Evolutionary conservation across 1,140 invertebrate genomes (phyloP).

Genomic region (Penaeus indicus): DNA sequence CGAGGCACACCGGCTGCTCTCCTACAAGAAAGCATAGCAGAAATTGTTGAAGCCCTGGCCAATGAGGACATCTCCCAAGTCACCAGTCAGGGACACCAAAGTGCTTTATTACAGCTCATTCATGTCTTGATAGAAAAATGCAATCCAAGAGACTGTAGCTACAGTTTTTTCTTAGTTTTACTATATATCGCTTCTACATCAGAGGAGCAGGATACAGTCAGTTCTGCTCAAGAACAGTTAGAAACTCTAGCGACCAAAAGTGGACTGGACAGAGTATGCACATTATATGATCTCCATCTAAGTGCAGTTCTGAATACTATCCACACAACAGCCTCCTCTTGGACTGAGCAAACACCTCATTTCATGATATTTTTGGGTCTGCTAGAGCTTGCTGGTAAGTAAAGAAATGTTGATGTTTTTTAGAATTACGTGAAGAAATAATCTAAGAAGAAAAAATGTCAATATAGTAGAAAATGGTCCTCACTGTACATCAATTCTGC

Average conservation of each 20-base stretch:
- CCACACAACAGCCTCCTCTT: constrained; percentile 5
- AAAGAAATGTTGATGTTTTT: too few species aligned
- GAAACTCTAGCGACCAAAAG: constrained; percentile 13
- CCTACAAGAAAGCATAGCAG: constrained; percentile 7
- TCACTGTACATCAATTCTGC: too few species aligned
- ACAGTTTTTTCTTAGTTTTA: constrained; percentile 23
- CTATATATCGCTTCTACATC: constrained; percentile 52
- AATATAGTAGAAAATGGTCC: too few species aligned
- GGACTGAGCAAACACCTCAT: constrained; percentile 35
- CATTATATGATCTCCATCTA: constrained; percentile 22
- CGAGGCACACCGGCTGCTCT: constrained; percentile 1
- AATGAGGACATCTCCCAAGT: constrained; percentile 38
- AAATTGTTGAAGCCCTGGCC: constrained; percentile 8
- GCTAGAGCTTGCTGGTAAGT: constrained; percentile 43
- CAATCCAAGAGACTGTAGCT: constrained; percentile 28
- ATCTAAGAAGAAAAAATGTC: too few species aligned
- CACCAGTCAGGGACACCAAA: constrained; percentile 20
- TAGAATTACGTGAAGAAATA: too few species aligned
- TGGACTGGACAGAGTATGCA: constrained; percentile 4
- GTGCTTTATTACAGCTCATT: constrained; percentile 38
- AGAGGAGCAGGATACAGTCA: constrained; percentile 15
- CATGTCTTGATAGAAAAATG: constrained; percentile 41
- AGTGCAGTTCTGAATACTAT: constrained; percentile 15
- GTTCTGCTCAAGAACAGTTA: constrained; percentile 31
- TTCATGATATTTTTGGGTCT: constrained; percentile 40